These are phyloP conservation scores for Heliornis fulica DNA, from an alignment of 2,113 vertebrate species.

Conservation along the genomic window DNA sequence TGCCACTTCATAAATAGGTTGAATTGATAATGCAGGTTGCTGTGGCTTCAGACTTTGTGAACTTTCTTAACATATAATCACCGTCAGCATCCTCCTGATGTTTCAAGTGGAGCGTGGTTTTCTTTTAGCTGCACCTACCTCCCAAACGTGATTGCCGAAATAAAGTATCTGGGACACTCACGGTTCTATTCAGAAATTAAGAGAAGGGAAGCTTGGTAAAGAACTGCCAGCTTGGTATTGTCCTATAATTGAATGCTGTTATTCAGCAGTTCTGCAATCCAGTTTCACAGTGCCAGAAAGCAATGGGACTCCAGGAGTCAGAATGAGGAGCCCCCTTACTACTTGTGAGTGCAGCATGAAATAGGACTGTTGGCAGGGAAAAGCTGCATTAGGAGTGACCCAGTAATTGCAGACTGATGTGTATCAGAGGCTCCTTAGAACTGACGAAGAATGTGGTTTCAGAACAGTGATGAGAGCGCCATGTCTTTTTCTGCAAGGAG, in stretches of 20 bases:
- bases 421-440: not conserved
- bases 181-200: not conserved
- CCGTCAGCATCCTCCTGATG: not conserved
- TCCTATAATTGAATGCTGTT: not conserved
- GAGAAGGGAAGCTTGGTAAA: not conserved
- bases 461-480: not conserved
- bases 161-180: not conserved
- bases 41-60: not conserved
- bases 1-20: not conserved
- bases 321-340: not conserved
- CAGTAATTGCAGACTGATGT: not conserved
- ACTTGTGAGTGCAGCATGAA: not conserved
- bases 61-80: not conserved
- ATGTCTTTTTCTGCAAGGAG: not conserved
- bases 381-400: not conserved
- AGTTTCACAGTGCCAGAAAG: not conserved
- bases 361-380: not conserved
- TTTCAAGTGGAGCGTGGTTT: not conserved
- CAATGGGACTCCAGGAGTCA: not conserved
- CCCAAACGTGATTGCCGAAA: not conserved
- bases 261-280: not conserved
- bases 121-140: not conserved
- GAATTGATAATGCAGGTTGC: not conserved
- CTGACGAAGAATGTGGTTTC: not conserved
- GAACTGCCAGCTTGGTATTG: not conserved